phyloP scores from a whole-genome alignment of 1,140 invertebrate genomes.

The Drosophila navojoa region DNA sequence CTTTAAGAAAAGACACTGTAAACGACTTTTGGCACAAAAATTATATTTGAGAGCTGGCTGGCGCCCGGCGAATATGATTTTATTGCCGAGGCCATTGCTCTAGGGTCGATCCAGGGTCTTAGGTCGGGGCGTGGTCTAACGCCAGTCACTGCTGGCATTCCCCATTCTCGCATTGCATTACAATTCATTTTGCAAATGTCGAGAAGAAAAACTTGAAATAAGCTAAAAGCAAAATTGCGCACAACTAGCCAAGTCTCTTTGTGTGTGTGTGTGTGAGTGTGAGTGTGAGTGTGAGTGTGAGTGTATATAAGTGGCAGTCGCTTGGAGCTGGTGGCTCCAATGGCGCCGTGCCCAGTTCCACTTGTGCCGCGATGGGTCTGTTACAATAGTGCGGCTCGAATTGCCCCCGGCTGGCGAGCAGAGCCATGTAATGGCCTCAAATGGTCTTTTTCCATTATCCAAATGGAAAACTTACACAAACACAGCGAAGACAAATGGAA shows the following conservation, averaged over 20 bases:
- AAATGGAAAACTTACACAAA: constrained; percentile 83
- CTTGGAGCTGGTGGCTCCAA: constrained; percentile 21
- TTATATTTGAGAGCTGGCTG: constrained; percentile 66
- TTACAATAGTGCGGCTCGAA: constrained; percentile 69
- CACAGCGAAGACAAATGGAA: constrained; percentile 64
- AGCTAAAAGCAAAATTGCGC: constrained; percentile 39
- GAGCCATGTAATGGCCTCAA: constrained; percentile 75
- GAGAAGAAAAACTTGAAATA: constrained; percentile 56
- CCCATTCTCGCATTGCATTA: constrained; percentile 69
- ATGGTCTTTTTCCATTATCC: constrained; percentile 84
- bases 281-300: not conserved
- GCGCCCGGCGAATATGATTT: constrained; percentile 81
- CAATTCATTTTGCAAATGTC: constrained; percentile 83
- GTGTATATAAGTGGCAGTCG: not conserved
- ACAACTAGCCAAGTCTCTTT: constrained; percentile 9
- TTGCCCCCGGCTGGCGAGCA: constrained; percentile 59
- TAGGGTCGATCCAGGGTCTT: constrained; percentile 9
- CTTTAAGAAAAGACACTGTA: constrained; percentile 50
- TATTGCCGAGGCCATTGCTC: constrained; percentile 72
- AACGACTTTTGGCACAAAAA: constrained; percentile 72
- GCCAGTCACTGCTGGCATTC: constrained; percentile 34
- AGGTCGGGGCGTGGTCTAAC: constrained; percentile 21
- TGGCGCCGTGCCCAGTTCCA: constrained; percentile 69
- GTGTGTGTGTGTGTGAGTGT: constrained; percentile 30
- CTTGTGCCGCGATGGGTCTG: constrained; percentile 59